Percentiles rank a stretch among this genome's conserved stretches.
phyloP scores from a whole-genome alignment of 2,113 vertebrate genomes.

The Rattus rattus region DNA sequence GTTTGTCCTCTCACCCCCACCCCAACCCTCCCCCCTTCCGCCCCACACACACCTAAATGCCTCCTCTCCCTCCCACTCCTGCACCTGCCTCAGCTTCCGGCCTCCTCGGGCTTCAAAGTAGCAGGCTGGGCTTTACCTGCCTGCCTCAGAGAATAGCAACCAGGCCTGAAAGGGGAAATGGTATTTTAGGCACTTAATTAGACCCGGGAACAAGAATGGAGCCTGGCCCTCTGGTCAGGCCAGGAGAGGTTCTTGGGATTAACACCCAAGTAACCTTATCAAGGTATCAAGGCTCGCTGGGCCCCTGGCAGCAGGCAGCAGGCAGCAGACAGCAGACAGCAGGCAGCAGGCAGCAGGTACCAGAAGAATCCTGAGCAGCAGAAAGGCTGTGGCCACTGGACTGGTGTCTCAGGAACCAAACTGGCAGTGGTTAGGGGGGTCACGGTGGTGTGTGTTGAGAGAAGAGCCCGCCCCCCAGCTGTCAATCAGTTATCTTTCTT shows the following conservation, averaged over 20 bases:
- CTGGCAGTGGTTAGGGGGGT: neutral
- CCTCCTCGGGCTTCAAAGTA: conserved; percentile 70
- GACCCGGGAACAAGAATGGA: conserved; percentile 88
- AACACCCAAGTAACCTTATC: conserved; percentile 89
- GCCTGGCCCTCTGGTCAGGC: conserved; percentile 80
- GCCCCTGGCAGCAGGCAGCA: conserved; percentile 80
- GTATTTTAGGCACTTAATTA: conserved; percentile 88
- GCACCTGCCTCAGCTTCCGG: conserved; percentile 62
- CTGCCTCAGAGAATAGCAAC: conserved; percentile 68
- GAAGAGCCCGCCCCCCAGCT: neutral
- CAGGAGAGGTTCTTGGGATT: conserved; percentile 87
- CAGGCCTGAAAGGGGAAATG: conserved; percentile 83
- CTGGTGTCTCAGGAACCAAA: neutral
- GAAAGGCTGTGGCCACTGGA: conserved; percentile 46
- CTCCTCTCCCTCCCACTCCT: neutral
- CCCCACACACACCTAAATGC: neutral
- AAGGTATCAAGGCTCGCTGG: conserved; percentile 82
- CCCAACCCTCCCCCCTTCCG: too few relatives aligned
- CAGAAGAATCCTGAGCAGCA: conserved; percentile 68
- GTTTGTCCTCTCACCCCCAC: neutral
- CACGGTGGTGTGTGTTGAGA: neutral
- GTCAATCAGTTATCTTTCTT: neutral
- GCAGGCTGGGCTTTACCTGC: conserved; percentile 81
- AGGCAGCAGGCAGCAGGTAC: conserved; percentile 80
- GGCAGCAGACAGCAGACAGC: conserved; percentile 80